These are phyloP conservation scores for Heliconius himera DNA, from an alignment of 1,140 invertebrate species.

Conservation along the genomic window DNA sequence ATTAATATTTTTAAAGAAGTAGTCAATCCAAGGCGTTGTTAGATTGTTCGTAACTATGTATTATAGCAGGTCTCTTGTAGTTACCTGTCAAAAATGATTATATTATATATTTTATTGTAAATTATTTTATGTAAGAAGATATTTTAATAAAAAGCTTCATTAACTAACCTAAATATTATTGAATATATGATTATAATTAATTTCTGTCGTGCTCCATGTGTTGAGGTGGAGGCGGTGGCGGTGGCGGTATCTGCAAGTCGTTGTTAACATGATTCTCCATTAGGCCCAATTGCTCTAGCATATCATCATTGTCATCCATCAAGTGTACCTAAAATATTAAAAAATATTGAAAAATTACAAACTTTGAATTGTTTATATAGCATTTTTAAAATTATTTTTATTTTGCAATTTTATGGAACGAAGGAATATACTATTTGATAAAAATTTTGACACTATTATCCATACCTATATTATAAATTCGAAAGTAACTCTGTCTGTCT, in stretches of 20 bases:
- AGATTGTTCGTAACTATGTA: too few relatives aligned
- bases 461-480: too few relatives aligned
- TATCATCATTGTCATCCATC: slow-evolving; percentile 75
- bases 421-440: too few relatives aligned
- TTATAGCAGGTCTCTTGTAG: neutral
- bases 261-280: slow-evolving; percentile 65
- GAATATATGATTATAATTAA: slow-evolving; percentile 23
- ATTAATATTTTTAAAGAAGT: slow-evolving; percentile 2
- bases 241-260: slow-evolving; percentile 52
- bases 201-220: slow-evolving; percentile 65
- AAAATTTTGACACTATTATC: too few relatives aligned
- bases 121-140: neutral
- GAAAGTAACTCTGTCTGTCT: too few relatives aligned
- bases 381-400: too few relatives aligned
- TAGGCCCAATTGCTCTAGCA: slow-evolving; percentile 70
- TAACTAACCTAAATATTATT: neutral
- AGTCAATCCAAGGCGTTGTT: neutral
- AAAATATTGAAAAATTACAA: neutral
- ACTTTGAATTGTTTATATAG: too few relatives aligned
- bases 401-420: too few relatives aligned
- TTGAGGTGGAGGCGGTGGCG: slow-evolving; percentile 55
- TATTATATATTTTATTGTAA: neutral
- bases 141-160: neutral
- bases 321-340: slow-evolving; percentile 59
- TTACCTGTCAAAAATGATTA: neutral